phyloP scores from a whole-genome alignment of 2,797 vertebrate genomes.

The Cynodonichthys magdalenae region DNA sequence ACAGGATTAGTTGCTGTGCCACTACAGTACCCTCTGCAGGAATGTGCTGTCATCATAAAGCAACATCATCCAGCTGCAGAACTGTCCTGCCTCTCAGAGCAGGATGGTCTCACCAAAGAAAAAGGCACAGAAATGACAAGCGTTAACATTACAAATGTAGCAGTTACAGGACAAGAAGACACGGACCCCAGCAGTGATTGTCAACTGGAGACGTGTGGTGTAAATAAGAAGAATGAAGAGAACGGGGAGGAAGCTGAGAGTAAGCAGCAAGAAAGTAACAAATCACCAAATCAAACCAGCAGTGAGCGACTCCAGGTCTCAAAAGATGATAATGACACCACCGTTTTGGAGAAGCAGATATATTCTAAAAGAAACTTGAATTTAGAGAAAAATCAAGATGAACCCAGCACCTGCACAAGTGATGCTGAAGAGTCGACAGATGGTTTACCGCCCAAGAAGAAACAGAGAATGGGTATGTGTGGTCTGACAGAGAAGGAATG shows the following conservation, averaged over 20 bases:
- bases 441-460: conserved; percentile 57
- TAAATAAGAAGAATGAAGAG: conserved; percentile 1
- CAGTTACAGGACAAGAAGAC: not conserved
- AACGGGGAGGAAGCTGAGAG: conserved; percentile 6
- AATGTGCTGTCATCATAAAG: conserved; percentile 20
- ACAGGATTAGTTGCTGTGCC: not conserved
- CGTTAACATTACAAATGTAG: not conserved
- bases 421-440: conserved; percentile 23
- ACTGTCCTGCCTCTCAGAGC: conserved; percentile 10
- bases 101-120: conserved; percentile 19
- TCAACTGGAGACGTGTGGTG: not conserved
- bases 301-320: conserved; percentile 16
- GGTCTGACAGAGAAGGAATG: conserved; percentile 67
- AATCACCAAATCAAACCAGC: conserved; percentile 2
- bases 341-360: conserved; percentile 15
- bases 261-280: conserved; percentile 5
- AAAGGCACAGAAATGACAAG: conserved; percentile 1
- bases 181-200: conserved; percentile 1
- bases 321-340: conserved; percentile 1
- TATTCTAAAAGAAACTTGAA: conserved; percentile 3
- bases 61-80: conserved; percentile 12
- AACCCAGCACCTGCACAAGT: not conserved
- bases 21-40: conserved; percentile 16
- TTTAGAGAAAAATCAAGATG: conserved; percentile 28
- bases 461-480: conserved; percentile 76